Percentiles rank a stretch among this genome's conserved stretches.
Conservation (phyloP, 1,140 invertebrate genomes). For the Archivesica marissinica region DNA sequence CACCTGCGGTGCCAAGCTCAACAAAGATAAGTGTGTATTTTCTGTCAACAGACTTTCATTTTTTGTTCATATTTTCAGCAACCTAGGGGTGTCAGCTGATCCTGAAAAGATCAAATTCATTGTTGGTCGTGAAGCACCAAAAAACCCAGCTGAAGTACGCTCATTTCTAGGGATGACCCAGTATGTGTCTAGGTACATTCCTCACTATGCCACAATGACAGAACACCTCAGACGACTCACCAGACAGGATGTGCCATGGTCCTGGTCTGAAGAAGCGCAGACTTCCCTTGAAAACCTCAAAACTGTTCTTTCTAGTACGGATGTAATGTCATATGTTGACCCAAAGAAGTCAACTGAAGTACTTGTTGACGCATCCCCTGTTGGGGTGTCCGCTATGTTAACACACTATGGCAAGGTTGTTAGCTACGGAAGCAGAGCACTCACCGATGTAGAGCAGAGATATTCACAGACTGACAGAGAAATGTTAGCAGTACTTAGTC, state of each 20-base stretch:
- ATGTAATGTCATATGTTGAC: slow-evolving; percentile 63
- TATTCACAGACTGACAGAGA: slow-evolving; percentile 83
- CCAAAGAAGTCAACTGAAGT: slow-evolving; percentile 31
- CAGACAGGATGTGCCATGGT: slow-evolving; percentile 26
- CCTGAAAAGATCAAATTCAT: slow-evolving; percentile 45
- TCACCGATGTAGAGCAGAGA: slow-evolving; percentile 76
- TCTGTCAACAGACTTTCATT: slow-evolving; percentile 40
- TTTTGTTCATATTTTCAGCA: slow-evolving; percentile 37
- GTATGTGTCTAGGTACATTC: slow-evolving; percentile 56
- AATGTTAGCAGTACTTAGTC: slow-evolving; percentile 70
- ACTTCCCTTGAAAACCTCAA: slow-evolving; percentile 16
- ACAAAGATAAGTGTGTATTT: slow-evolving; percentile 54
- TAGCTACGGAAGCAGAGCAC: slow-evolving; percentile 78
- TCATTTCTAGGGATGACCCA: slow-evolving; percentile 63
- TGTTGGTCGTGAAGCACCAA: slow-evolving; percentile 9
- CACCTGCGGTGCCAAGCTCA: slow-evolving; percentile 47
- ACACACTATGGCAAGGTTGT: slow-evolving; percentile 70
- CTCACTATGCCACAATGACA: slow-evolving; percentile 26
- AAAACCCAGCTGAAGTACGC: slow-evolving; percentile 29
- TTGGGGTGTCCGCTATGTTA: slow-evolving; percentile 82
- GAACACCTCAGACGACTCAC: slow-evolving; percentile 49
- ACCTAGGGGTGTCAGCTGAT: slow-evolving; percentile 38
- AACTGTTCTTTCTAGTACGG: slow-evolving; percentile 13
- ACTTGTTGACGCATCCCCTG: slow-evolving; percentile 74
- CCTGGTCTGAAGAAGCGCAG: slow-evolving; percentile 38